These are phyloP conservation scores for rabbit (Oryctolagus cuniculus) DNA, from an alignment of 2,113 vertebrate genomes.

Conservation along the genomic window DNA sequence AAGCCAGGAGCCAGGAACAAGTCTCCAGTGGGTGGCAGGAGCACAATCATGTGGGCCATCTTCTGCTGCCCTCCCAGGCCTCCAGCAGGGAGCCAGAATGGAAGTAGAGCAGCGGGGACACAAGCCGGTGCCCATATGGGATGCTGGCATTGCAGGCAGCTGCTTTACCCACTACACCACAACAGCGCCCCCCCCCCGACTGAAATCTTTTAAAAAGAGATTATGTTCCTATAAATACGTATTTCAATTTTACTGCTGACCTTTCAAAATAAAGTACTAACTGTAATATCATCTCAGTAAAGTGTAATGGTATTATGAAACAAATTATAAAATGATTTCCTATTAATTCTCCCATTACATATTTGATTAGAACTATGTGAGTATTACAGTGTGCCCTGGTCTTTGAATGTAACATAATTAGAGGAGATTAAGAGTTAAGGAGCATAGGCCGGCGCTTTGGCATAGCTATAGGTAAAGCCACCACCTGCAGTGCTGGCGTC, in stretches of 20 bases:
- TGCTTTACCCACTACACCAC: too few species aligned
- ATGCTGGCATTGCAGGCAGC: too few species aligned
- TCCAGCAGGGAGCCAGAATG: too few species aligned
- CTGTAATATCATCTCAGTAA: slow-evolving; percentile 36
- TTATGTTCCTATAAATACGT: neutral
- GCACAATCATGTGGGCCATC: too few species aligned
- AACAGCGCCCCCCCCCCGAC: too few species aligned
- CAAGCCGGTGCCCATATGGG: too few species aligned
- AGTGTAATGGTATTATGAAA: neutral
- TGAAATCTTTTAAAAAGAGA: neutral
- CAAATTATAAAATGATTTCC: neutral
- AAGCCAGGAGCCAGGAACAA: too few species aligned
- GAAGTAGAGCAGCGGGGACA: too few species aligned
- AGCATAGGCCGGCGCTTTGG: neutral
- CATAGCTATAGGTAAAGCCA: too few species aligned
- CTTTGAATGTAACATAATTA: neutral
- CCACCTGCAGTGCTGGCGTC: too few species aligned
- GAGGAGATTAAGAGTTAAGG: neutral
- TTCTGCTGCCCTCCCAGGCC: too few species aligned
- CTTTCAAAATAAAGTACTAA: slow-evolving; percentile 49
- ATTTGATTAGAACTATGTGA: neutral
- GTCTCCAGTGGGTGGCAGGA: too few species aligned
- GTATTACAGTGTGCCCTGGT: neutral
- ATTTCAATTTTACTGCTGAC: slow-evolving; percentile 6
- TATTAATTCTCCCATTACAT: neutral